Evolutionary conservation across 2,113 vertebrate species (phyloP).

Genomic region (Condylura cristata): DNA sequence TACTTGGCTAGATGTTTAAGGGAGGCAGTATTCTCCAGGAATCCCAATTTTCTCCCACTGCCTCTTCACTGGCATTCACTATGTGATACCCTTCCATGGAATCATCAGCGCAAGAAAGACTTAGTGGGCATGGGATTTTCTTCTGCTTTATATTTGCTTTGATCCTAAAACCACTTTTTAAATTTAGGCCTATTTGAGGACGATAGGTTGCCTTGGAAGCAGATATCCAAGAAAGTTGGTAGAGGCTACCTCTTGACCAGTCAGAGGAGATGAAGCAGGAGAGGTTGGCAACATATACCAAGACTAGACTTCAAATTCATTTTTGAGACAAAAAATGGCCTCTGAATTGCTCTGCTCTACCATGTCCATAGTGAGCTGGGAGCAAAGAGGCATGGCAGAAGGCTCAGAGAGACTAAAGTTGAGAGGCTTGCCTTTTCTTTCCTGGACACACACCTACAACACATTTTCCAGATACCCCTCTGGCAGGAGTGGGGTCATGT

Average conservation of each 20-base stretch:
- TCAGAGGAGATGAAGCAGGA: not conserved
- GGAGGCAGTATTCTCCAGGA: not conserved
- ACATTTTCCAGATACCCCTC: not conserved
- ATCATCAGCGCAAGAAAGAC: too few species aligned
- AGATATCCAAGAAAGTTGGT: not conserved
- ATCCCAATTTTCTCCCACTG: not conserved
- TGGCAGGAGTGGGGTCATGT: not conserved
- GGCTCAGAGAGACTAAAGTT: not conserved
- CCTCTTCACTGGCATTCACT: too few species aligned
- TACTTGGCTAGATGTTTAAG: not conserved
- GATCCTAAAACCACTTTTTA: not conserved
- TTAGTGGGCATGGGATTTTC: not conserved
- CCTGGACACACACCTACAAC: not conserved
- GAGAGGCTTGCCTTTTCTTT: not conserved
- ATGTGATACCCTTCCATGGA: too few species aligned
- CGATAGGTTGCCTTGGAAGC: not conserved
- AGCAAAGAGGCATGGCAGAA: not conserved
- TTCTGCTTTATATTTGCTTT: not conserved
- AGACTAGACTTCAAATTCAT: not conserved
- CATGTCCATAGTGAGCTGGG: not conserved
- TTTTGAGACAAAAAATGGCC: conserved; percentile 1
- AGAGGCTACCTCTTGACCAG: not conserved
- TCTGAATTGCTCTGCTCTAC: not conserved
- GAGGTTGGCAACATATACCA: not conserved
- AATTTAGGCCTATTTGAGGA: not conserved